Percentiles rank a stretch among this genome's conserved stretches.
These are phyloP conservation scores for Pollimyrus isidori DNA, from an alignment of 2,113 vertebrate species.

Conservation along the genomic window DNA sequence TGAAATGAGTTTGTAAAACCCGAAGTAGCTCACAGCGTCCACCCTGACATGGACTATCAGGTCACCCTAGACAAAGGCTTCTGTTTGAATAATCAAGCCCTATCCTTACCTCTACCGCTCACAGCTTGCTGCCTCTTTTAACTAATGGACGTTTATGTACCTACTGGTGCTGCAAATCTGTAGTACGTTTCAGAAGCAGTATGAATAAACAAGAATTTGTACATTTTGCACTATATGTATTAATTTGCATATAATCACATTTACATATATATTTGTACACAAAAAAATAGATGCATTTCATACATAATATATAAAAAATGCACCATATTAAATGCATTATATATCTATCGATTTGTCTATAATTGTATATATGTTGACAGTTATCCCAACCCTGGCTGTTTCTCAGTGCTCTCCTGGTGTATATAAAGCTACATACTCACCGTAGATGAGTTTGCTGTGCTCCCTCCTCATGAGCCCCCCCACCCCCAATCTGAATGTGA, in stretches of 20 bases:
- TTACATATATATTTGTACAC: conserved; percentile 16
- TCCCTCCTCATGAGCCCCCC: not conserved
- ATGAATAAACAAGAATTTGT: not conserved
- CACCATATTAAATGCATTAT: conserved; percentile 15
- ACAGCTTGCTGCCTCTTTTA: not conserved
- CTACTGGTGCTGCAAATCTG: conserved; percentile 1
- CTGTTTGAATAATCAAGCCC: not conserved
- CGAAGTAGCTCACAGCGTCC: too few species aligned
- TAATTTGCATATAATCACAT: conserved; percentile 10
- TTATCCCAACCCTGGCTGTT: conserved; percentile 8
- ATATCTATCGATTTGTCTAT: conserved; percentile 17
- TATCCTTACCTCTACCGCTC: not conserved
- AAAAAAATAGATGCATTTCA: conserved; percentile 1
- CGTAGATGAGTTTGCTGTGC: conserved; percentile 46
- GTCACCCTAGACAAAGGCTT: not conserved
- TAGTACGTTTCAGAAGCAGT: not conserved
- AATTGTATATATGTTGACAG: conserved; percentile 50
- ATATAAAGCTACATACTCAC: conserved; percentile 15
- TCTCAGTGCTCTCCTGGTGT: conserved; percentile 29
- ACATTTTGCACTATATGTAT: conserved; percentile 8
- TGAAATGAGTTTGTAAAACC: too few species aligned
- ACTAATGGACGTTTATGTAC: not conserved
- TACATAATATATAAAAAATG: conserved; percentile 6
- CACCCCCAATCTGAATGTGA: not conserved
- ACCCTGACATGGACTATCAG: too few species aligned